Conservation (phyloP, 2,797 vertebrate species). For the Cynodonichthys magdalenae region DNA sequence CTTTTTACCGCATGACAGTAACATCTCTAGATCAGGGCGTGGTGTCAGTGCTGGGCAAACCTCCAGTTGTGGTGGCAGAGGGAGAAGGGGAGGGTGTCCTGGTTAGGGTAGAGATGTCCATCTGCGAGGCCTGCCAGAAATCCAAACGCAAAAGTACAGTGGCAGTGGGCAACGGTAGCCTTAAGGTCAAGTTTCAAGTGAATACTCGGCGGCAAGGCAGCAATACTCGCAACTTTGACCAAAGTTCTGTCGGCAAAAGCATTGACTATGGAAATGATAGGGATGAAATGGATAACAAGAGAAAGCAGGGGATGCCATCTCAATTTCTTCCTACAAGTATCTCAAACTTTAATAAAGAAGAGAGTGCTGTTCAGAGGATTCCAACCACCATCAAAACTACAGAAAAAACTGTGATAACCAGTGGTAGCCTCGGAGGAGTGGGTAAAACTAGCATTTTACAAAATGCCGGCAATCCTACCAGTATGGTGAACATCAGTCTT, state of each 20-base stretch:
- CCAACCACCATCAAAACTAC: constrained; percentile 83
- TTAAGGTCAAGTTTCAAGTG: constrained; percentile 86
- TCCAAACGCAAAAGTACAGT: constrained; percentile 90
- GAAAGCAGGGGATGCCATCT: constrained; percentile 62
- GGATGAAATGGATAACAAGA: constrained; percentile 59
- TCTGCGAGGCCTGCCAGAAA: constrained; percentile 91
- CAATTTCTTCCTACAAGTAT: constrained; percentile 58
- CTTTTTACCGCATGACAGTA: constrained; percentile 84
- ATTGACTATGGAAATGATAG: constrained; percentile 71
- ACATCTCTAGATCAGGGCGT: constrained; percentile 89
- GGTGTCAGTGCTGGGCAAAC: constrained; percentile 84
- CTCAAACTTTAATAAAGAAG: constrained; percentile 78
- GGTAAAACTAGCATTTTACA: constrained; percentile 57
- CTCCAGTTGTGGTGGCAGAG: constrained; percentile 82
- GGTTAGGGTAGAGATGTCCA: constrained; percentile 89
- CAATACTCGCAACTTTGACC: constrained; percentile 52
- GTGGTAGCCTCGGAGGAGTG: constrained; percentile 72
- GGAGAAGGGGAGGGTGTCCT: constrained; percentile 87
- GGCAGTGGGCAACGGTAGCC: constrained; percentile 84
- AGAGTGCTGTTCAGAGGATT: constrained; percentile 75
- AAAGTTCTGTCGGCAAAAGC: constrained; percentile 41
- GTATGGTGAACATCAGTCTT: constrained; percentile 55
- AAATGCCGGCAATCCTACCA: constrained; percentile 58
- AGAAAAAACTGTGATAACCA: constrained; percentile 77
- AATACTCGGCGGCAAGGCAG: constrained; percentile 55